phyloP scores from a whole-genome alignment of 2,888 invertebrate species.

The Esperia sulphurella region DNA sequence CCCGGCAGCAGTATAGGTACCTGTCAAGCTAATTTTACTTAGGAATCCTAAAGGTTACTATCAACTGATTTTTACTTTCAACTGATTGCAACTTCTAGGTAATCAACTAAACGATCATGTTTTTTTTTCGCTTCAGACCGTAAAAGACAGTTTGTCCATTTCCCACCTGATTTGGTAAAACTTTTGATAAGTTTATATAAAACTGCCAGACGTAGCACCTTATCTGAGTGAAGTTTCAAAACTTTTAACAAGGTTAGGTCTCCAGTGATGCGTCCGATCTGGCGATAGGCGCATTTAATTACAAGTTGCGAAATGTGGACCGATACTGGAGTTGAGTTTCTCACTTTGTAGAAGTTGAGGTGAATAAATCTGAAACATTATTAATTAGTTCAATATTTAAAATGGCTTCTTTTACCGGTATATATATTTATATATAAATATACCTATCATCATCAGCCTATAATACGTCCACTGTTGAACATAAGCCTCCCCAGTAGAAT shows the following conservation, averaged over 20 bases:
- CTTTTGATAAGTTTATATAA: constrained; percentile 1
- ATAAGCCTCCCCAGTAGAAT: no score
- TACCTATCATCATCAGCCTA: no score
- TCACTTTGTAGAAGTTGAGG: background rate
- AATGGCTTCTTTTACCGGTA: no score
- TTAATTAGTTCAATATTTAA: background rate
- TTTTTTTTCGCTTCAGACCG: no score
- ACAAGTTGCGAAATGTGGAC: constrained; percentile 8
- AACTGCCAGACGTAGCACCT: constrained; percentile 2
- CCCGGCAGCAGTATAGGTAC: no score
- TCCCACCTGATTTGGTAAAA: background rate
- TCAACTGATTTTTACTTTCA: no score
- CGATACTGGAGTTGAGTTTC: no score
- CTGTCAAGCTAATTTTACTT: background rate
- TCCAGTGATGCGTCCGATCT: constrained; percentile 12
- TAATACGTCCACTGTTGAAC: no score
- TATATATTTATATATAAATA: no score
- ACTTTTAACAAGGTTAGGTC: constrained; percentile 19
- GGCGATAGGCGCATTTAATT: constrained; percentile 15
- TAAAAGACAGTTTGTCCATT: no score
- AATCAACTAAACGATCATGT: no score
- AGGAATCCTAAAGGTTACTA: background rate
- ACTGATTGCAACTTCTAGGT: no score
- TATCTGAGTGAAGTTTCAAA: constrained; percentile 12
- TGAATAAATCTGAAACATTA: background rate